Conservation (phyloP, 2,113 vertebrate species). For the Miniopterus natalensis region DNA sequence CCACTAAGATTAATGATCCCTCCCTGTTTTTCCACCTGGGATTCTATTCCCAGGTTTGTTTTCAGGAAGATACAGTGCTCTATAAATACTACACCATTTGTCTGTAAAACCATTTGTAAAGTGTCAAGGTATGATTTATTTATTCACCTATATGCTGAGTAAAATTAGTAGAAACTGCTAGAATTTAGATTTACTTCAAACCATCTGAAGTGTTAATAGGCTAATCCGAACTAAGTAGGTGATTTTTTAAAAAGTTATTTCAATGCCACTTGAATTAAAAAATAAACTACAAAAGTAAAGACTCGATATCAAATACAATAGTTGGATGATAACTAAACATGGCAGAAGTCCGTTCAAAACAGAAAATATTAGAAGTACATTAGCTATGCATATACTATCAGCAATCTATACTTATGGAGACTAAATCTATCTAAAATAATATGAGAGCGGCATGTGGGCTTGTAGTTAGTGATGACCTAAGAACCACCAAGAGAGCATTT, state of each 20-base stretch:
- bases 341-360: background rate
- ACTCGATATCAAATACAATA: background rate
- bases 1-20: constrained; percentile 12
- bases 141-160: background rate
- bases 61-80: background rate
- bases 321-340: background rate
- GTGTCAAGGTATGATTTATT: background rate
- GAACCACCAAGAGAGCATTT: background rate
- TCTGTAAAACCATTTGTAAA: background rate
- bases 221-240: background rate
- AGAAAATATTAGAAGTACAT: background rate
- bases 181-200: constrained; percentile 17
- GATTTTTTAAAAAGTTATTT: background rate
- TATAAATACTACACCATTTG: background rate
- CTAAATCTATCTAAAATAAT: constrained; percentile 1
- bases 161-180: constrained; percentile 37
- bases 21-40: constrained; percentile 49
- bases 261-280: background rate
- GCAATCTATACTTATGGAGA: background rate
- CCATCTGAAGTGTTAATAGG: background rate
- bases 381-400: background rate
- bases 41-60: constrained; percentile 22
- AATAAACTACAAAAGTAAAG: constrained; percentile 3
- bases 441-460: background rate
- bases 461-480: background rate